Conservation (phyloP, 2,113 vertebrate species). For the Odobenus rosmarus region DNA sequence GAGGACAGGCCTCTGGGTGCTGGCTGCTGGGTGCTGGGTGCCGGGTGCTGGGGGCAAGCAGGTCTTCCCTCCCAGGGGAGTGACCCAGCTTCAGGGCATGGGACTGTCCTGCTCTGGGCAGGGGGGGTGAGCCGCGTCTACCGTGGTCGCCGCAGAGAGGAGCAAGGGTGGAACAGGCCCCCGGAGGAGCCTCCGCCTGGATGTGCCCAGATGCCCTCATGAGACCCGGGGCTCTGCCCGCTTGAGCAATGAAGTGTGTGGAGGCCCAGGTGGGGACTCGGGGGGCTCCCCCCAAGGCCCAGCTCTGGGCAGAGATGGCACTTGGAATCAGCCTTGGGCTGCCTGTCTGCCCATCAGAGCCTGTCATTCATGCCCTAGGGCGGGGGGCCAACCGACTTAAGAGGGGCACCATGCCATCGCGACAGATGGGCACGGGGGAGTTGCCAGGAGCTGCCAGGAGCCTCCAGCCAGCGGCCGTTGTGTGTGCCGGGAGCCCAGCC, state of each 20-base stretch:
- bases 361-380: constrained; percentile 87
- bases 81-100: rapidly evolving
- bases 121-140: neutral
- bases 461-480: constrained; percentile 84
- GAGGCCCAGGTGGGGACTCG: constrained; percentile 79
- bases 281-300: constrained; percentile 72
- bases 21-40: neutral
- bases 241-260: constrained; percentile 74
- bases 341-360: constrained; percentile 82
- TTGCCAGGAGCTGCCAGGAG: constrained; percentile 75
- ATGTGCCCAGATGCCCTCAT: neutral
- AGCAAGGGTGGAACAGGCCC: neutral
- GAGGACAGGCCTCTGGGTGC: too few species aligned
- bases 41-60: neutral
- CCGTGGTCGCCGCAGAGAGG: neutral
- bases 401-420: constrained; percentile 86
- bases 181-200: neutral
- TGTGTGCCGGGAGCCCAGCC: constrained; percentile 82
- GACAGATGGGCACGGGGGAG: constrained; percentile 87
- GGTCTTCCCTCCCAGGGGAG: neutral
- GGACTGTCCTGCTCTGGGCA: neutral
- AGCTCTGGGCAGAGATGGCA: constrained; percentile 80
- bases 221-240: neutral
- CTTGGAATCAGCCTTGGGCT: constrained; percentile 80
- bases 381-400: constrained; percentile 86